Evolutionary conservation across 2,797 vertebrate genomes (phyloP).

Genomic region (Simalia tracyae): DNA sequence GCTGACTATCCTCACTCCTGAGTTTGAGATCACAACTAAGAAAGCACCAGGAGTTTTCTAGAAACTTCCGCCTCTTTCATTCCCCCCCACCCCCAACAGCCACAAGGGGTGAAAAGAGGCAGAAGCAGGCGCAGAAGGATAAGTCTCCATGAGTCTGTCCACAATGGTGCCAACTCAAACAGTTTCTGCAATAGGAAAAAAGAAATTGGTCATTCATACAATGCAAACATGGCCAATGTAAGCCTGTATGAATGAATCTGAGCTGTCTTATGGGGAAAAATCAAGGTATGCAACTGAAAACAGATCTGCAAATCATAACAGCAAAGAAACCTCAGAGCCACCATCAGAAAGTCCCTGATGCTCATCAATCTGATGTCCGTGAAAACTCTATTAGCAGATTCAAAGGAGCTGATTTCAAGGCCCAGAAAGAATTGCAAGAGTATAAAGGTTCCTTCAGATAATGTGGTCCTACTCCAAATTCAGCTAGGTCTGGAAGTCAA

Average conservation of each 20-base stretch:
- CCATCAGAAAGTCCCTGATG: background rate
- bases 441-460: too few species aligned
- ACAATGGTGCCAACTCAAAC: background rate
- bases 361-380: background rate
- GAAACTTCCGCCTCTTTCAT: too few species aligned
- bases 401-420: background rate
- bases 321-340: background rate
- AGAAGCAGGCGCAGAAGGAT: background rate
- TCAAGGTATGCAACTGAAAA: background rate
- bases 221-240: background rate
- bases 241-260: background rate
- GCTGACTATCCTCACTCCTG: background rate
- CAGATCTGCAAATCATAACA: background rate
- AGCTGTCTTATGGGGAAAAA: background rate
- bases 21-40: too few species aligned
- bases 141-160: background rate
- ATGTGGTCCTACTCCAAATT: too few species aligned
- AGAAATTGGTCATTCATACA: background rate
- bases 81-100: too few species aligned
- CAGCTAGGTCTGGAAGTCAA: too few species aligned
- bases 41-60: too few species aligned
- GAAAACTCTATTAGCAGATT: background rate
- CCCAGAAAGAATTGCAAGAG: background rate
- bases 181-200: background rate
- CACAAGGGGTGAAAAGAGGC: background rate